These are phyloP conservation scores for Meles meles DNA, from an alignment of 2,113 vertebrate species.

Conservation along the genomic window DNA sequence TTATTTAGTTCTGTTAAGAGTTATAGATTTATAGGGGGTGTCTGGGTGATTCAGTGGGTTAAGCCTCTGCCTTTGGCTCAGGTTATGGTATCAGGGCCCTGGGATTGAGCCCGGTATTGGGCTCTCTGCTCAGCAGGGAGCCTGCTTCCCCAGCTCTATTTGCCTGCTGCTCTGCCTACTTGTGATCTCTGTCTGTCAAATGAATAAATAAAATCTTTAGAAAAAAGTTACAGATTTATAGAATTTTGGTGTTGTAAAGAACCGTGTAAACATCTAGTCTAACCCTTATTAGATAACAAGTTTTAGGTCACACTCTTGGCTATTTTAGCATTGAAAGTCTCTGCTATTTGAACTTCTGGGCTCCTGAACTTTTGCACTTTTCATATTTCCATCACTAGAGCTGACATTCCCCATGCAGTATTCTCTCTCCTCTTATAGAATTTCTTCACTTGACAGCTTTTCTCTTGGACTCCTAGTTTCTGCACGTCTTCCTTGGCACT, in stretches of 20 bases:
- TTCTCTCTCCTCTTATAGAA: neutral
- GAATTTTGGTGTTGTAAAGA: neutral
- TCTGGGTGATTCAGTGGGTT: too few relatives aligned
- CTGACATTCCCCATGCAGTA: accelerated
- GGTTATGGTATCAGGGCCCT: too few relatives aligned
- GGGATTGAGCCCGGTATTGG: too few relatives aligned
- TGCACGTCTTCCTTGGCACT: accelerated
- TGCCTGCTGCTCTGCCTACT: too few relatives aligned
- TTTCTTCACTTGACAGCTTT: neutral
- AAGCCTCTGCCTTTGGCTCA: too few relatives aligned
- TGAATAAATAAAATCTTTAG: too few relatives aligned
- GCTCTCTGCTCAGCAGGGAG: too few relatives aligned
- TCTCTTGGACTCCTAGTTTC: neutral
- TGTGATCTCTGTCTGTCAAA: too few relatives aligned
- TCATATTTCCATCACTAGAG: neutral
- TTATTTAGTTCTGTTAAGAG: neutral
- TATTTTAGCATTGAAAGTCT: neutral
- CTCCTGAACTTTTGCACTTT: neutral
- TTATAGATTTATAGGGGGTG: neutral
- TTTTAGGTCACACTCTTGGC: neutral
- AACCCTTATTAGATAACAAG: neutral
- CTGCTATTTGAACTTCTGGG: neutral
- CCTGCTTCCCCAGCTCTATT: too few relatives aligned
- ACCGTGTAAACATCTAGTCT: neutral
- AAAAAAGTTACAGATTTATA: neutral